Evolutionary conservation across 2,888 invertebrate genomes (phyloP).

Genomic region (Trissolcus japonicus): DNA sequence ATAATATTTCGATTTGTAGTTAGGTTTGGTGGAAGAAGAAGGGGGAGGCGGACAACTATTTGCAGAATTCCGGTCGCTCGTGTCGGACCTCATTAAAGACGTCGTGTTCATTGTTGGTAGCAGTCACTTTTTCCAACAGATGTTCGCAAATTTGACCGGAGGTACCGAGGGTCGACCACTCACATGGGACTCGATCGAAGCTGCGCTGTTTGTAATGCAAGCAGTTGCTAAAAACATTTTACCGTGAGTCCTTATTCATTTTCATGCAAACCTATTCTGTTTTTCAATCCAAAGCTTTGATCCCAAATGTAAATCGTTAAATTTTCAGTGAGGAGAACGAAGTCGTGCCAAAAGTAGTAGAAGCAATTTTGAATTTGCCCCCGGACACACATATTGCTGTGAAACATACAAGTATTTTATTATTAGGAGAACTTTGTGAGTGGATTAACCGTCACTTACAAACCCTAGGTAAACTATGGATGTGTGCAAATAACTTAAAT

Average conservation of each 20-base stretch:
- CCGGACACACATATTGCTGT: conserved; percentile 90
- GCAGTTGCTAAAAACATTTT: conserved; percentile 95
- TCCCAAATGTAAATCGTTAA: background rate
- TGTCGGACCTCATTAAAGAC: conserved; percentile 95
- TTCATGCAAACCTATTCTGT: background rate
- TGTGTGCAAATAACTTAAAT: background rate
- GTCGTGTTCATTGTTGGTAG: conserved; percentile 97
- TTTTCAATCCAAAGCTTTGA: background rate
- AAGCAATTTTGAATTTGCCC: conserved; percentile 91
- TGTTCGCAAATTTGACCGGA: conserved; percentile 84
- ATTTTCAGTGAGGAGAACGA: conserved; percentile 89
- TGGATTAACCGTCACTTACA: conserved; percentile 94
- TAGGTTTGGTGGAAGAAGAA: conserved; percentile 73
- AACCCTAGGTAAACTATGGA: conserved; percentile 79
- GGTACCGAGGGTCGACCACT: conserved; percentile 74
- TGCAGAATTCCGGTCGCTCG: conserved; percentile 88
- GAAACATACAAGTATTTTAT: conserved; percentile 89
- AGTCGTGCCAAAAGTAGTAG: conserved; percentile 94
- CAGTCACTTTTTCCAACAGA: conserved; percentile 92
- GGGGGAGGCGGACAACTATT: conserved; percentile 82
- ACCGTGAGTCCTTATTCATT: conserved; percentile 79
- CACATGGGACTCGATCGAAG: conserved; percentile 95
- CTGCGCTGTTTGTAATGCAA: conserved; percentile 96
- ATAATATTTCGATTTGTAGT: conserved; percentile 56
- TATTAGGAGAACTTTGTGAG: conserved; percentile 94